These are phyloP conservation scores for Tetragonisca angustula DNA, from an alignment of 2,888 invertebrate species.

Conservation along the genomic window DNA sequence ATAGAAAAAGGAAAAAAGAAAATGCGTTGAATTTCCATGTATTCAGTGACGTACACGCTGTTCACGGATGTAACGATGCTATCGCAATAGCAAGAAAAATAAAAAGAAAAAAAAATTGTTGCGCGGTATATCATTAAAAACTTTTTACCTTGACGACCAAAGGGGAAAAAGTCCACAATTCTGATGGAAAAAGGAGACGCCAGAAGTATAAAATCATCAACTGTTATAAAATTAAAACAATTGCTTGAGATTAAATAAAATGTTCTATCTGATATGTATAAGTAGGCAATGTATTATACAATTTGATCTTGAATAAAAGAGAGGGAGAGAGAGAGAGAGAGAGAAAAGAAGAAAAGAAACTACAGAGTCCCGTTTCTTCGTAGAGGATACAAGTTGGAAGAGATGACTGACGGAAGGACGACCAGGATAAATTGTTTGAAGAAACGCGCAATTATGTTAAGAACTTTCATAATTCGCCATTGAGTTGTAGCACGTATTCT, in stretches of 20 bases:
- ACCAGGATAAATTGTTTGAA: constrained; percentile 33
- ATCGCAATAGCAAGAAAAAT: constrained; percentile 32
- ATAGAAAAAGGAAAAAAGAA: not conserved
- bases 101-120: constrained; percentile 21
- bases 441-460: constrained; percentile 28
- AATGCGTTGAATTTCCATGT: constrained; percentile 11
- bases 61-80: constrained; percentile 46
- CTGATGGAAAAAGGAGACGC: not conserved
- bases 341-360: too few relatives aligned
- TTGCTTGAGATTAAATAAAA: not conserved
- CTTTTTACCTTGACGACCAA: constrained; percentile 1
- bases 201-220: not conserved
- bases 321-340: not conserved
- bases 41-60: constrained; percentile 40
- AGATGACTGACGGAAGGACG: constrained; percentile 13
- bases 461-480: constrained; percentile 45
- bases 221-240: not conserved
- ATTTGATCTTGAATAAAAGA: not conserved
- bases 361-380: too few relatives aligned
- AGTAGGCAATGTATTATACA: too few relatives aligned
- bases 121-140: constrained; percentile 50
- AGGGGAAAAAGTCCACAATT: not conserved
- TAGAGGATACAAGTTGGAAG: constrained; percentile 18
- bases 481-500: constrained; percentile 31
- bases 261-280: not conserved